phyloP scores from a whole-genome alignment of 2,797 vertebrate genomes.

The Melanotaenia parkinsoni region DNA sequence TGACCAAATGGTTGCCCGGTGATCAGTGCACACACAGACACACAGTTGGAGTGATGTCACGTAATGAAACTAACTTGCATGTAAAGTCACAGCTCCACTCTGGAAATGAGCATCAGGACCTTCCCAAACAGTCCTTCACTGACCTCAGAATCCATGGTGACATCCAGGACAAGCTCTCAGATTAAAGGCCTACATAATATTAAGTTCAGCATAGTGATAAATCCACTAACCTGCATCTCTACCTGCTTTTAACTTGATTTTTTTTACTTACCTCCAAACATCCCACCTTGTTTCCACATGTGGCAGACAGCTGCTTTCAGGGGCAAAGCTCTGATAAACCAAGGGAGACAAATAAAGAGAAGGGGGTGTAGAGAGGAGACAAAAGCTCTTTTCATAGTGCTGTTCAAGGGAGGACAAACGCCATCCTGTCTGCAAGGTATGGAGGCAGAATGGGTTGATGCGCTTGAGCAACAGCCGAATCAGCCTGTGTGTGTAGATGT shows the following conservation, averaged over 20 bases:
- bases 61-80: slow-evolving; percentile 25
- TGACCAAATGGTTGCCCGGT: slow-evolving; percentile 74
- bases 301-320: background rate
- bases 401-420: background rate
- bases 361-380: background rate
- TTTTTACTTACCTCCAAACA: too few relatives aligned
- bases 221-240: background rate
- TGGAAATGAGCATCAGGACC: background rate
- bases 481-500: background rate
- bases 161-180: background rate
- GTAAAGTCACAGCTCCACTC: slow-evolving; percentile 16
- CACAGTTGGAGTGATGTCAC: slow-evolving; percentile 52
- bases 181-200: too few relatives aligned
- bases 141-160: slow-evolving; percentile 22
- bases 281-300: background rate
- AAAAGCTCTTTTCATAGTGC: slow-evolving; percentile 1
- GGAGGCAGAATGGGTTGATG: background rate
- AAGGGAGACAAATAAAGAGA: background rate
- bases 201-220: background rate
- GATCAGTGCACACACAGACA: slow-evolving; percentile 62
- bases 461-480: background rate
- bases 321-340: background rate
- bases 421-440: background rate
- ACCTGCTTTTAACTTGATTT: background rate
- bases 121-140: background rate